Evolutionary conservation across 2,113 vertebrate genomes (phyloP), one percentile per base, ranked within the genome.

Genomic region (Leucosticte australis): DNA sequence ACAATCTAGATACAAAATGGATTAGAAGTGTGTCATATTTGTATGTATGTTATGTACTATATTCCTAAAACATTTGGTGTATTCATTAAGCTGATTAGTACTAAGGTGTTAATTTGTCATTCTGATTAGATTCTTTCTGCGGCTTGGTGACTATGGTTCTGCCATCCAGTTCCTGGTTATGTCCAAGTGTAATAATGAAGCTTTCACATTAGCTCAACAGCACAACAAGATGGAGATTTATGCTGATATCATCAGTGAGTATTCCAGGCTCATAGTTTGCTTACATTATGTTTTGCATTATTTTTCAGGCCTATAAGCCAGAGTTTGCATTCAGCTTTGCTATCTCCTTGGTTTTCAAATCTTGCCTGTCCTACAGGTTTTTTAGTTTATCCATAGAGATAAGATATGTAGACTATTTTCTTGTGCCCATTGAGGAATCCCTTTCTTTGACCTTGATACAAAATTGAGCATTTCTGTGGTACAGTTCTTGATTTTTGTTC

Each of bases 171-270:
- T 99, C 94, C 97, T 99, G 83, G 98, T 99, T 74, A 97, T 99
- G 97, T 99, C 99, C 35, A 99, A 98, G 59, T 99, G 99, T 90
- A 99, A 99, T 30, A 98, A 99, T 15, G 99, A 99, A 97, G 99
- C 99, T 60, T 99, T 99, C 96, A 98, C 99, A n/a, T 96, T 99
- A 95, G 99, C 99, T 16, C 99, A 99, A 95, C 99, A 99, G 17
- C 99, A 99, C 83, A 98, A 98, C 82, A 99, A 99, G 92, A 99
- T 99, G 99, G 99, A 99, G 93, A 98, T 99, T 82, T 99, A 99
- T 9, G 99, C 99, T 26, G 99, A 99, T 94, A 99, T 99, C 93
- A 99, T 99, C 28, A 98, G 99, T 99, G 95, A 98, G 98, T 97
- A 91, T 89, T 79, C n/a, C 23, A 74, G 30, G 33, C 56, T 46